Evolutionary conservation across 64 coral and sea anemone genomes (phyloP), one percentile per base, ranked within the genome.

Genomic region (Dendrophyllia cribrosa): DNA sequence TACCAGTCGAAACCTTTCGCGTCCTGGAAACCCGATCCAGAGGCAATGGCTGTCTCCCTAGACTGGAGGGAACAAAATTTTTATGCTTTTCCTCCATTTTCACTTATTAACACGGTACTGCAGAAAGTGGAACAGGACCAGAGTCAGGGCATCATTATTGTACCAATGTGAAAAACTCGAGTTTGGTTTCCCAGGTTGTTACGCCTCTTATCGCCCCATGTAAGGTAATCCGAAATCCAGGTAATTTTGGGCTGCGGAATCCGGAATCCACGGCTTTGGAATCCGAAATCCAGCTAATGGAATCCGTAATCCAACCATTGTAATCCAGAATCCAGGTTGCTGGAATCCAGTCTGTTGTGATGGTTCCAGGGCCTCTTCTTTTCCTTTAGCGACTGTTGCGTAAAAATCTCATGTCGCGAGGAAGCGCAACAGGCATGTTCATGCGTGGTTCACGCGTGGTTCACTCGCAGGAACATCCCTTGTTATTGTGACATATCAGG

Each of bases 31-130:
- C 85, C 85, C 22, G 85, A 87, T 43, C 52, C 67, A 24, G 70
- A 88, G 23, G 75, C 75, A 53, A 66, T 66, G 44, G 88, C 91
- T 78, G 63, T 87, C 44, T 66, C 56, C 8, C 13, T 90, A 7
- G 10, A 58, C 49, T 90, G 75, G 88, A 61, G 25, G 76, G 71
- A 51, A 15, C 20, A 79, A 11, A 12, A 47, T 80, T 69, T 79
- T 80, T 90, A 90, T 90, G 88, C 75, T 13, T 90, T 90, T 43
- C 75, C 88, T 69, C 88, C 88, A 58, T 90, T 90, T 80, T 16
- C 74, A 51, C 56, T 80, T 23, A 79, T 90, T 20, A 78, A 52
- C 58, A 78, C 58, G 58, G 50, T 74, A 4, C 21, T 88, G 1
- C 34, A 88, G 71, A 88, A 88, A 46, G 26, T 48, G 23, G 71